A percentile compares a stretch with the other conserved stretches of the same genome.
phyloP scores from a whole-genome alignment of 2,113 vertebrate genomes.

The Lophochroa leadbeateri region DNA sequence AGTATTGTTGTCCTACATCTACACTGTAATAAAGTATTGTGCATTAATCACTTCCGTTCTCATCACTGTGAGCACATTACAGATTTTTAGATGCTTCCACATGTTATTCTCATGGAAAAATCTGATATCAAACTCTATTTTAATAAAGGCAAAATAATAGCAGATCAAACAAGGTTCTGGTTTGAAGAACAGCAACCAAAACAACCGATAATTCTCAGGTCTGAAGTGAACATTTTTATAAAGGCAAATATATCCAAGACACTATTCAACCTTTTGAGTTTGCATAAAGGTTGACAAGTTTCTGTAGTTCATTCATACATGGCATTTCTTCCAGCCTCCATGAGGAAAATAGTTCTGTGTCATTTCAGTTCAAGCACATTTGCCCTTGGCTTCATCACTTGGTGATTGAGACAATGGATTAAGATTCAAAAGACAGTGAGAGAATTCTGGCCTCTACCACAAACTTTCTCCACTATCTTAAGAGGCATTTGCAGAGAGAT shows the following conservation, averaged over 20 bases:
- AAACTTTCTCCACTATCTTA: neutral
- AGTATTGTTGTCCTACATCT: neutral
- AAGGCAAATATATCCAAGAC: neutral
- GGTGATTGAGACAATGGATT: neutral
- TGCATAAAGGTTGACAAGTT: neutral
- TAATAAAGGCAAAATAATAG: neutral
- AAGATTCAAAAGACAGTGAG: neutral
- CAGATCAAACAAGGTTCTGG: neutral
- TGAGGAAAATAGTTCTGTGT: neutral
- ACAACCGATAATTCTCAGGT: neutral
- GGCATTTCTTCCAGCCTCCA: neutral
- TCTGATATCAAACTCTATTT: neutral
- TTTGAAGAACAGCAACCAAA: neutral
- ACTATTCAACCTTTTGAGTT: neutral
- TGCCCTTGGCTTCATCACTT: neutral
- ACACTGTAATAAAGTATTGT: neutral
- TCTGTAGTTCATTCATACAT: neutral
- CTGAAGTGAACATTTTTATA: neutral
- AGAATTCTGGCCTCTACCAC: neutral
- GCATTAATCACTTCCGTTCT: neutral
- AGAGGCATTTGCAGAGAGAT: neutral
- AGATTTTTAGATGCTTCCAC: neutral
- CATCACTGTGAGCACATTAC: neutral
- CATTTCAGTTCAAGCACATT: neutral
- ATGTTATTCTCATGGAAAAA: neutral